phyloP scores from a whole-genome alignment of 1,140 invertebrate genomes.

The Stratiolaelaps scimitus region DNA sequence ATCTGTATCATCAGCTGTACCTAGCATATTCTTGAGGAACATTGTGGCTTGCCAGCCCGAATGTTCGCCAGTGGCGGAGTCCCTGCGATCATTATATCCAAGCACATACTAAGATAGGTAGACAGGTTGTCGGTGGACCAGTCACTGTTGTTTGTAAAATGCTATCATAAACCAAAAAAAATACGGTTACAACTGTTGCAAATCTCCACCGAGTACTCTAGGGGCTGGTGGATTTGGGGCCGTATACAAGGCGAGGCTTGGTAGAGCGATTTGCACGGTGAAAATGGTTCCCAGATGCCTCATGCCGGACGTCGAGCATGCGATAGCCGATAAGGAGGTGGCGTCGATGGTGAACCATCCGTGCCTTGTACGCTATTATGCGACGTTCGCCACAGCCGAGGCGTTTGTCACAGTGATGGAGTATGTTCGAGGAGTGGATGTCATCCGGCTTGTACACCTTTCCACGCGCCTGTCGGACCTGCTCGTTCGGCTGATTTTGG shows the following conservation, averaged over 20 bases:
- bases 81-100: too few species aligned
- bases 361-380: conserved; percentile 24
- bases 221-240: conserved; percentile 16
- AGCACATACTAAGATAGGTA: too few species aligned
- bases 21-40: too few species aligned
- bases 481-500: conserved; percentile 26
- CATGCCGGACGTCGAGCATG: conserved; percentile 14
- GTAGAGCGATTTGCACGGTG: not conserved
- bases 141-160: too few species aligned
- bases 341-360: conserved; percentile 25
- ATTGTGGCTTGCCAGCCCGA: too few species aligned
- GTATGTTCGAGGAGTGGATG: conserved; percentile 13
- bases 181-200: too few species aligned
- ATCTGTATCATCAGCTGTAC: too few species aligned
- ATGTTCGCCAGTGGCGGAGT: too few species aligned
- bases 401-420: conserved; percentile 21
- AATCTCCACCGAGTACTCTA: too few species aligned
- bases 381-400: conserved; percentile 16
- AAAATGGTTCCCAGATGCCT: conserved; percentile 12
- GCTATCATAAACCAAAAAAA: too few species aligned
- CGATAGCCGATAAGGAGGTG: conserved; percentile 20
- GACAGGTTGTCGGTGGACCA: too few species aligned
- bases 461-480: conserved; percentile 4
- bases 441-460: conserved; percentile 20
- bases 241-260: conserved; percentile 8